phyloP scores from a whole-genome alignment of 2,797 vertebrate genomes.

The Sardinella longiceps region DNA sequence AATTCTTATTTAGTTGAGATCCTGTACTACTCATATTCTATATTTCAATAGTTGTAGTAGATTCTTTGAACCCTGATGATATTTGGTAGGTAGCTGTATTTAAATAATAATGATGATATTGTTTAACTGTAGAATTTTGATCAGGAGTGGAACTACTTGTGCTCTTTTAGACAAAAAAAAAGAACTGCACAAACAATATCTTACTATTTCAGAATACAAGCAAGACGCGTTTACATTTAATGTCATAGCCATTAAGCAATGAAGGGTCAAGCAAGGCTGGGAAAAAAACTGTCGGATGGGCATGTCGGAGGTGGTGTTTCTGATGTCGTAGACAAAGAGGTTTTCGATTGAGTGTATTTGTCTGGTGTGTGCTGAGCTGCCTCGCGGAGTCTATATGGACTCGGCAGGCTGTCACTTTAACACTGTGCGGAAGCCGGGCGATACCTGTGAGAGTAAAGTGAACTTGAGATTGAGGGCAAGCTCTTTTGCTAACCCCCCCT shows the following conservation, averaged over 20 bases:
- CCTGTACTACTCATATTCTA: slow-evolving; percentile 53
- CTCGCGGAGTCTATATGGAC: slow-evolving; percentile 13
- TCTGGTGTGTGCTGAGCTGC: neutral
- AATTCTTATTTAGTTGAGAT: slow-evolving; percentile 51
- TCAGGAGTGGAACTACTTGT: slow-evolving; percentile 44
- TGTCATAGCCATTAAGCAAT: slow-evolving; percentile 51
- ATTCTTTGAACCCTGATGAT: slow-evolving; percentile 43
- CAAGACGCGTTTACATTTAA: slow-evolving; percentile 49
- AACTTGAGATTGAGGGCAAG: slow-evolving; percentile 37
- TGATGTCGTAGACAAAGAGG: neutral
- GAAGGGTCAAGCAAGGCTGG: slow-evolving; percentile 47
- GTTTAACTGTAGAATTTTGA: slow-evolving; percentile 46
- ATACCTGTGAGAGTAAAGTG: slow-evolving; percentile 31
- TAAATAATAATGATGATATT: slow-evolving; percentile 34
- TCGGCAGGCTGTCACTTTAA: slow-evolving; percentile 39
- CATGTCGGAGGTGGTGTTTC: slow-evolving; percentile 24
- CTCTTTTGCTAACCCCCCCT: neutral
- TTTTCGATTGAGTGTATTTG: neutral
- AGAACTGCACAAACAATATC: slow-evolving; percentile 35
- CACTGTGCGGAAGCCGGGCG: slow-evolving; percentile 41
- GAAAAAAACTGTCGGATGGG: slow-evolving; percentile 49
- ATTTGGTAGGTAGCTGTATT: slow-evolving; percentile 38
- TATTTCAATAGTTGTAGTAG: slow-evolving; percentile 50
- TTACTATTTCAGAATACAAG: slow-evolving; percentile 35
- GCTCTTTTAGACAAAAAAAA: slow-evolving; percentile 43